phyloP scores from a whole-genome alignment of 2,113 vertebrate species.

The Salvelinus sp. region DNA sequence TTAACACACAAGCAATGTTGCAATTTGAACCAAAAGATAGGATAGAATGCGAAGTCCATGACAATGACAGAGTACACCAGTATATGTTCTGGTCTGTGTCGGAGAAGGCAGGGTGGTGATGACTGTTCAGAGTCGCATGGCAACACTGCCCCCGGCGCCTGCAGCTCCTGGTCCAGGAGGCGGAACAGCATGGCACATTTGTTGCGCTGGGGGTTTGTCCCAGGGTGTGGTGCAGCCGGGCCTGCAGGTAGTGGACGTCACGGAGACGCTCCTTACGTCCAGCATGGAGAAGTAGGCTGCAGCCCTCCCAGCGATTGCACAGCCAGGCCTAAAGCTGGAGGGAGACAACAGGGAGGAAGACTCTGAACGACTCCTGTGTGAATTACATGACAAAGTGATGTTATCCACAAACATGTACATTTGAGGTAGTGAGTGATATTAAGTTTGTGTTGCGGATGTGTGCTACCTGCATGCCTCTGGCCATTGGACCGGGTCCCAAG shows the following conservation, averaged over 20 bases:
- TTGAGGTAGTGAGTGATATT: neutral
- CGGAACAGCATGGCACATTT: slow-evolving; percentile 91
- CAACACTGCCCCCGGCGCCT: slow-evolving; percentile 78
- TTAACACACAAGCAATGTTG: neutral
- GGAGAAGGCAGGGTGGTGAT: neutral
- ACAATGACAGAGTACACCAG: neutral
- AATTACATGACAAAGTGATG: neutral
- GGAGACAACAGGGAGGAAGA: neutral
- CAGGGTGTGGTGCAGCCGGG: slow-evolving; percentile 82
- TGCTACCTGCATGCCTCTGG: slow-evolving; percentile 77
- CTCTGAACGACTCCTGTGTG: neutral
- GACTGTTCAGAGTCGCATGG: slow-evolving; percentile 64
- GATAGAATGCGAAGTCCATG: neutral
- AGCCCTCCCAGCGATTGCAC: slow-evolving; percentile 85
- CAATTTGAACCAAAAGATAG: neutral
- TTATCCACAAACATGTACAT: slow-evolving; percentile 5
- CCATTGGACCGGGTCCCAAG: slow-evolving; percentile 70
- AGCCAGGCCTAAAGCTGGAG: slow-evolving; percentile 79
- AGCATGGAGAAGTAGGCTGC: slow-evolving; percentile 85
- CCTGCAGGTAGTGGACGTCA: slow-evolving; percentile 89
- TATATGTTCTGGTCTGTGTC: neutral
- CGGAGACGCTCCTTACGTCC: slow-evolving; percentile 88
- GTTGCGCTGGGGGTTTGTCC: slow-evolving; percentile 87
- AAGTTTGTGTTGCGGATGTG: neutral
- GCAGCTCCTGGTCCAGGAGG: slow-evolving; percentile 91